Percentiles rank a stretch among this genome's conserved stretches.
phyloP scores from a whole-genome alignment of 1,140 invertebrate species.

The Euborellia annulipes region DNA sequence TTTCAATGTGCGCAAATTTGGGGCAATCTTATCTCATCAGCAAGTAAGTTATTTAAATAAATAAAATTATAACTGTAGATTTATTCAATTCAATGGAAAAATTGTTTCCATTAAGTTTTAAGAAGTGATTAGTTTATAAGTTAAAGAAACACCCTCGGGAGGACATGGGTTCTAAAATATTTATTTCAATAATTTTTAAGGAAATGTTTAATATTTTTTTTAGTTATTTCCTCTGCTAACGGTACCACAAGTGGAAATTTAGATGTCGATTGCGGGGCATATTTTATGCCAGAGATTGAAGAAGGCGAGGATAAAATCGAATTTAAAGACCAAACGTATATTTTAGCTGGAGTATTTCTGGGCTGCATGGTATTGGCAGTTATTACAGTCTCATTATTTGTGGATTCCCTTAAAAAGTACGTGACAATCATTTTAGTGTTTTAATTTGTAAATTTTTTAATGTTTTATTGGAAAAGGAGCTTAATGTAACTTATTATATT shows the following conservation, averaged over 20 bases:
- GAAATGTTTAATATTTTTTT: conserved; percentile 23
- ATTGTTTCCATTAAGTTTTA: too few species aligned
- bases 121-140: too few species aligned
- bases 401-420: conserved; percentile 70
- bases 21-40: conserved; percentile 84
- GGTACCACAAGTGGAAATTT: conserved; percentile 12
- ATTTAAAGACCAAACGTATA: conserved; percentile 23
- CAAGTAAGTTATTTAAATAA: too few species aligned
- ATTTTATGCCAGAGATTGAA: conserved; percentile 46
- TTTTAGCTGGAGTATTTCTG: conserved; percentile 70
- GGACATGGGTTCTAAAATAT: too few species aligned
- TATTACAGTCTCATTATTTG: conserved; percentile 57
- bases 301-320: conserved; percentile 44
- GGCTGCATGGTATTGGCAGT: conserved; percentile 58
- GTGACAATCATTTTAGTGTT: too few species aligned
- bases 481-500: too few species aligned
- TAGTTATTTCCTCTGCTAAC: conserved; percentile 1
- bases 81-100: too few species aligned
- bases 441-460: too few species aligned
- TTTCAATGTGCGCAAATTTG: conserved; percentile 85
- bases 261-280: conserved; percentile 49
- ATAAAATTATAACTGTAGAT: too few species aligned
- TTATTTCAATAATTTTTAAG: neutral
- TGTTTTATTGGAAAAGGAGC: too few species aligned
- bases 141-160: too few species aligned